Percentiles rank a stretch among this genome's conserved stretches.
Evolutionary conservation across 1,140 invertebrate species (phyloP).

Genomic region (Carposina sasakii): DNA sequence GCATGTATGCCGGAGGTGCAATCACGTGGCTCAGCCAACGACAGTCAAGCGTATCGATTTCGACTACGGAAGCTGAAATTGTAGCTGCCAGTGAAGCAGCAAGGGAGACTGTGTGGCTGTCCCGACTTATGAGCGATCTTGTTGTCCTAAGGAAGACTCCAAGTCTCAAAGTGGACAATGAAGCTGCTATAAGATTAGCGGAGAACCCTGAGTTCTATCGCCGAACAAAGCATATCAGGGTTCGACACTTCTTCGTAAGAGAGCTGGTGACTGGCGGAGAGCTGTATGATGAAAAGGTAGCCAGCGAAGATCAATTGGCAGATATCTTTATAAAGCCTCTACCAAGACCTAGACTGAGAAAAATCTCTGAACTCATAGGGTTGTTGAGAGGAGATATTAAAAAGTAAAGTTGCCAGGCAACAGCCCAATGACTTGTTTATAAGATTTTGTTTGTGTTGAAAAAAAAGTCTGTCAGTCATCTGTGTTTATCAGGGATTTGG

Average conservation of each 20-base stretch:
- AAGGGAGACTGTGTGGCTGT: conserved; percentile 51
- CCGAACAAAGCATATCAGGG: conserved; percentile 56
- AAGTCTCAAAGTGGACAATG: conserved; percentile 22
- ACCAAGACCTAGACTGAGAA: background rate
- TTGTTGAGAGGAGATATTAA: too few species aligned
- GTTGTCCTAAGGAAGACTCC: conserved; percentile 9
- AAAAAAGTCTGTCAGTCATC: too few species aligned
- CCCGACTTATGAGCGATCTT: conserved; percentile 4
- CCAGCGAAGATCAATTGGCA: conserved; percentile 2
- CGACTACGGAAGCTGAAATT: conserved; percentile 61
- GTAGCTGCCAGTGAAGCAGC: conserved; percentile 50
- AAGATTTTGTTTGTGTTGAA: too few species aligned
- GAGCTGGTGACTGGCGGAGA: conserved; percentile 28
- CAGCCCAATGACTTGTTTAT: too few species aligned
- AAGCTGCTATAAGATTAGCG: conserved; percentile 28
- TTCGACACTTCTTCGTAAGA: conserved; percentile 47
- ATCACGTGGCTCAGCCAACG: conserved; percentile 41
- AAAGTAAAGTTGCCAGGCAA: too few species aligned
- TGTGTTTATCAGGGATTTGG: too few species aligned
- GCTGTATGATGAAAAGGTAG: conserved; percentile 10
- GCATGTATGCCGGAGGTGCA: conserved; percentile 32
- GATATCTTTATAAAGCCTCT: conserved; percentile 15
- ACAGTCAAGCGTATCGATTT: conserved; percentile 39
- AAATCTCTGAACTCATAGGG: background rate
- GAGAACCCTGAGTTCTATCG: conserved; percentile 37